Base-by-base conservation (phyloP, 2,797 vertebrate species). In the Huso huso region DNA sequence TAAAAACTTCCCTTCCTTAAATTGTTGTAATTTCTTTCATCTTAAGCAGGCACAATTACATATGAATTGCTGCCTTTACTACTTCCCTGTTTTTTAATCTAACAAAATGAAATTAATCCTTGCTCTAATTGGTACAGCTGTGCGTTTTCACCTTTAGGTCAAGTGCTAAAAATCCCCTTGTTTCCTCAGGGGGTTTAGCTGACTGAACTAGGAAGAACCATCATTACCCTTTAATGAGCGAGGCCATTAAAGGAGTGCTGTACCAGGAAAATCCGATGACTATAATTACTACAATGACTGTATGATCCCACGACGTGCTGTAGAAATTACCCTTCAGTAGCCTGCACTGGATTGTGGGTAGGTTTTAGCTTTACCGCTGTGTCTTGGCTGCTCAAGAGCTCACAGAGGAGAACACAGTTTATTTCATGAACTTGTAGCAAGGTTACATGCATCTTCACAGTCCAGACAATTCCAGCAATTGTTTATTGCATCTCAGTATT, bases 91-190 rank as follows among this genome's bases (percentile, higher is more conserved):
- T 57, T 57, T 52, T 52, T 55, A 48, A 48, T 65, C 52, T 65
- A 61, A 65, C 62, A 52, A 69, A 52, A 60, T 61, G 11, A 48
- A 18, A 52, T 48, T 11, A 69, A 51, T 69, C 62, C 58, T 64
- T 64, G 52, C 53, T 65, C 55, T 61, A 69, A 69, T 60, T 69
- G 68, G 49, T 51, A 58, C 62, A 69, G 49, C 62, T 69, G 55
- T 18, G 62, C 37, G 49, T 23, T 65, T 69, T 69, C 63, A 60
- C 63, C 68, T 65, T 64, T 51, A 23, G 62, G 49, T 37, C 11
- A 65, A 51, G 49, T 60, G 52, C 63, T 69, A 65, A 60, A 59
- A 69, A 69, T 48, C 3, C 18, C 51, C 63, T 12, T 51, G 48
- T 8, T 13, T 60, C 48, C 48, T 15, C 15, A 23, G 18, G 49